These are phyloP conservation scores for Nothoprocta pentlandii DNA, from an alignment of 2,113 vertebrate species.

Conservation along the genomic window DNA sequence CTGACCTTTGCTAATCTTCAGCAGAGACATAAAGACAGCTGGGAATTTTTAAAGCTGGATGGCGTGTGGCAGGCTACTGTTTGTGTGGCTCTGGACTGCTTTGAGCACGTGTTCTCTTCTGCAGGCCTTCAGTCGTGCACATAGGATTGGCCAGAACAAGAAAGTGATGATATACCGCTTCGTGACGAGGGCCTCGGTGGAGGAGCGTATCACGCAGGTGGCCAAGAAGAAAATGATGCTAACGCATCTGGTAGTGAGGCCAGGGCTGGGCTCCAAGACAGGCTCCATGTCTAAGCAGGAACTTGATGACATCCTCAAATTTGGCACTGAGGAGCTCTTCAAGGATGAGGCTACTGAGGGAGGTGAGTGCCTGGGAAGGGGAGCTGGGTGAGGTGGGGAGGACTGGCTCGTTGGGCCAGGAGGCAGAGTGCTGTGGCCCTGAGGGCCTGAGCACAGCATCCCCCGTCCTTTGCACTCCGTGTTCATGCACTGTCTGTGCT, in stretches of 20 bases:
- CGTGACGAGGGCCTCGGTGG: constrained; percentile 97
- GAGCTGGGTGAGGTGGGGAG: neutral
- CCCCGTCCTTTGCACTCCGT: neutral
- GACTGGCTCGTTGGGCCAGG: neutral
- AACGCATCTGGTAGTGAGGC: constrained; percentile 95
- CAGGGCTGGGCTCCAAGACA: constrained; percentile 95
- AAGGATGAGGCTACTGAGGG: constrained; percentile 93
- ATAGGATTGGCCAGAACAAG: constrained; percentile 97
- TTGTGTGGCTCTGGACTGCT: neutral
- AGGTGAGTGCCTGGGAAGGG: constrained; percentile 68
- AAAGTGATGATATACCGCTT: constrained; percentile 99
- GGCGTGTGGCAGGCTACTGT: neutral
- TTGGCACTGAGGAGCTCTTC: constrained; percentile 96
- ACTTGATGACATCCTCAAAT: constrained; percentile 98
- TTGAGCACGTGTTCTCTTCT: neutral
- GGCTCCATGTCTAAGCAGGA: constrained; percentile 99
- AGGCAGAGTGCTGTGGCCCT: neutral
- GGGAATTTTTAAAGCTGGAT: neutral
- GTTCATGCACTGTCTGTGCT: neutral
- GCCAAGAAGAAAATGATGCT: constrained; percentile 99
- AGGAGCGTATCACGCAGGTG: constrained; percentile 98
- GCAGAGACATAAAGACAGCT: neutral
- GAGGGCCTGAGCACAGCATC: neutral
- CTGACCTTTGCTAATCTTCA: neutral
- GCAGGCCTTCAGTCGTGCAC: constrained; percentile 97